Conservation (phyloP, 2,113 vertebrate genomes). For the Halichoeres trimaculatus region DNA sequence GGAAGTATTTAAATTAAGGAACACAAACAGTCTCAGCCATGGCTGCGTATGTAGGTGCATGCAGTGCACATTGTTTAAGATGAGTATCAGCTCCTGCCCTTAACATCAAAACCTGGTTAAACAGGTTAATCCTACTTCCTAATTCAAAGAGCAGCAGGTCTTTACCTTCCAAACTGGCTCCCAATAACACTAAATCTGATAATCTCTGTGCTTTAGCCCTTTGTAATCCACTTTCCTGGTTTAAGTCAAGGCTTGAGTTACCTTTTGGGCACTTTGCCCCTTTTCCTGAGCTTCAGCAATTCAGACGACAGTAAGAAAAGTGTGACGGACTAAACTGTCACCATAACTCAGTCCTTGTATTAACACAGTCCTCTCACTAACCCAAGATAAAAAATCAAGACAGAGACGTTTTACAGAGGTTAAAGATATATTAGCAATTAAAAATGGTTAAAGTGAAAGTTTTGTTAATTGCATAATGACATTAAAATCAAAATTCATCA, state of each 20-base stretch:
- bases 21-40: background rate
- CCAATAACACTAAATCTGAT: conserved; percentile 55
- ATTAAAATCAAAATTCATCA: conserved; percentile 10
- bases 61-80: background rate
- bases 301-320: background rate
- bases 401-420: background rate
- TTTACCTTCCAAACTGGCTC: conserved; percentile 69
- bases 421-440: background rate
- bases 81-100: background rate
- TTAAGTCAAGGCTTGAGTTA: conserved; percentile 54
- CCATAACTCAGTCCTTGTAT: background rate
- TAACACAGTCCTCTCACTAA: too few species aligned
- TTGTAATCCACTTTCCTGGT: conserved; percentile 60
- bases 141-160: conserved; percentile 40
- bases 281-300: background rate
- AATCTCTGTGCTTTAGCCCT: conserved; percentile 42
- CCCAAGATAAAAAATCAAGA: too few species aligned
- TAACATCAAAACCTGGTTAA: conserved; percentile 23
- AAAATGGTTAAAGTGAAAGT: too few species aligned
- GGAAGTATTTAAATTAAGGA: background rate
- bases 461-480: background rate
- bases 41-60: background rate
- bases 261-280: conserved; percentile 26
- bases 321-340: background rate
- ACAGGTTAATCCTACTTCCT: conserved; percentile 66